Percentiles rank a stretch among this genome's conserved stretches.
These are phyloP conservation scores for Diabrotica virgifera DNA, from an alignment of 1,140 invertebrate genomes.

Conservation along the genomic window DNA sequence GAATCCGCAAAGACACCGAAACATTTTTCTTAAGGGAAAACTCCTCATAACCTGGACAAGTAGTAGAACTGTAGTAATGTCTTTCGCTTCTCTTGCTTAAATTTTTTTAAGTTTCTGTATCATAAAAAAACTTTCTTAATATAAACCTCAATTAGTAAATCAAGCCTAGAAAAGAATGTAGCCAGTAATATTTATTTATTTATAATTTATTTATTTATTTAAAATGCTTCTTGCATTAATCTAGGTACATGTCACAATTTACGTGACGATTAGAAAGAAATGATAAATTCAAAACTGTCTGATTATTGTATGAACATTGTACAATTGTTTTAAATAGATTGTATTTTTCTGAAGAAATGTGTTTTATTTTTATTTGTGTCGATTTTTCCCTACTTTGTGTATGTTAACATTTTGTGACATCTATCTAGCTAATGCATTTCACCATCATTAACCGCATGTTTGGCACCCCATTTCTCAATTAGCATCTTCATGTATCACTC, in stretches of 20 bases:
- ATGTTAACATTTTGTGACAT: constrained; percentile 42
- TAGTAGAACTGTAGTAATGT: too few relatives aligned
- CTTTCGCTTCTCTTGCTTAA: neutral
- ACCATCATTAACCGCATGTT: constrained; percentile 26
- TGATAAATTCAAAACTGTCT: constrained; percentile 12
- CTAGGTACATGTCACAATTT: constrained; percentile 48
- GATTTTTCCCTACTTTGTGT: neutral
- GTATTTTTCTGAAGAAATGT: constrained; percentile 20
- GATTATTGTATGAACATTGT: constrained; percentile 19
- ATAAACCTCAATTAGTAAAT: neutral
- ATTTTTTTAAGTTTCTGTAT: constrained; percentile 13
- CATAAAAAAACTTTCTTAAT: constrained; percentile 11
- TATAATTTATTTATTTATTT: constrained; percentile 32
- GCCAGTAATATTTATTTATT: constrained; percentile 34
- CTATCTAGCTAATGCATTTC: constrained; percentile 47
- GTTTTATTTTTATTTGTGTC: constrained; percentile 27
- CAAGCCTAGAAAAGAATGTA: neutral
- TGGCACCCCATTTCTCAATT: too few relatives aligned
- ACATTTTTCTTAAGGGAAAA: too few relatives aligned
- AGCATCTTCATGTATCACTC: too few relatives aligned
- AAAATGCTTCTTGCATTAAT: constrained; percentile 40
- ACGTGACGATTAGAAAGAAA: constrained; percentile 29
- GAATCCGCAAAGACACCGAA: too few relatives aligned
- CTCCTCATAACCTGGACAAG: too few relatives aligned
- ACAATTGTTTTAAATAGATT: constrained; percentile 34